Evolutionary conservation across 2,113 vertebrate species (phyloP).

Genomic region (Chaetorhynchus papuensis): DNA sequence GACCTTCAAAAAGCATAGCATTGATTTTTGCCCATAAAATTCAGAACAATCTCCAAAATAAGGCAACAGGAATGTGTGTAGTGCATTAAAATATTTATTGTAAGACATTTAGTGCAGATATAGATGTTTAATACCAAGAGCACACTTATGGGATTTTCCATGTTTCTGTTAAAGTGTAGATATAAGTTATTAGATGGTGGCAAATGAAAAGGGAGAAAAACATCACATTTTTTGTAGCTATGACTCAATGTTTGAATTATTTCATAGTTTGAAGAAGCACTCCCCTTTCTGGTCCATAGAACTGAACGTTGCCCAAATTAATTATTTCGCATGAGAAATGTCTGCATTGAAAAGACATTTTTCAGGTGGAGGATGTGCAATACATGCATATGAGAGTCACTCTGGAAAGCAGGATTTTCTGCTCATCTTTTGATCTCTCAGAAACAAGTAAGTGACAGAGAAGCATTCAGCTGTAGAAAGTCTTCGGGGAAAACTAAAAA

Average conservation of each 20-base stretch:
- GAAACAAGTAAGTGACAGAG: not conserved
- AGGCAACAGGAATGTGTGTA: not conserved
- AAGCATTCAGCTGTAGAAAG: not conserved
- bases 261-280: not conserved
- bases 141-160: not conserved
- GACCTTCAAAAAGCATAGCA: not conserved
- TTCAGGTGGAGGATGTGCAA: not conserved
- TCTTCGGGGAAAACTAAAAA: not conserved
- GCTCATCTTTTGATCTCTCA: not conserved
- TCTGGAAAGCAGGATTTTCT: not conserved
- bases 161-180: not conserved
- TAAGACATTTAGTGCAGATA: not conserved
- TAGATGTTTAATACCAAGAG: not conserved
- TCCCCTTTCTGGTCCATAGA: not conserved
- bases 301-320: not conserved
- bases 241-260: not conserved
- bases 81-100: not conserved
- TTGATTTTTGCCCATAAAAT: not conserved
- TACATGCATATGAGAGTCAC: not conserved
- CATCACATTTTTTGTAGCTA: not conserved
- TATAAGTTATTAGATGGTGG: not conserved
- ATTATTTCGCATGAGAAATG: not conserved
- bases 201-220: not conserved
- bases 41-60: not conserved
- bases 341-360: accelerated